Evolutionary conservation across 2,797 vertebrate species (phyloP).

Genomic region (Sebastes diaconus): DNA sequence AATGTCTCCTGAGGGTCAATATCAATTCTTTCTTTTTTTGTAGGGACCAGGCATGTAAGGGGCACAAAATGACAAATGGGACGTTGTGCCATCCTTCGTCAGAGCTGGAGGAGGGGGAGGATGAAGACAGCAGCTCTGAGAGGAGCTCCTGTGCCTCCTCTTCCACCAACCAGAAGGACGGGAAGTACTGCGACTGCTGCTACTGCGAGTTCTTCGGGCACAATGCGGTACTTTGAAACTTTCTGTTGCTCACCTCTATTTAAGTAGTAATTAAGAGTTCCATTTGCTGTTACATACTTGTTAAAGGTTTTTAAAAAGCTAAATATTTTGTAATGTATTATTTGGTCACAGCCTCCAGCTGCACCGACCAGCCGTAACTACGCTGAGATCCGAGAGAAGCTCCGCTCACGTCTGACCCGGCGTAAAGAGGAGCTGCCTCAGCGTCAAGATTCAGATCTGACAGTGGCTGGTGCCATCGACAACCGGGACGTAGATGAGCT

Average conservation of each 20-base stretch:
- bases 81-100: conserved; percentile 89
- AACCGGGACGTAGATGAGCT: conserved; percentile 96
- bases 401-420: conserved; percentile 93
- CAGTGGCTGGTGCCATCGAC: conserved; percentile 84
- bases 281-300: neutral
- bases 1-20: neutral
- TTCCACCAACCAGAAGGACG: conserved; percentile 97
- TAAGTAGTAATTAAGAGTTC: neutral
- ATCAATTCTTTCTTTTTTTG: neutral
- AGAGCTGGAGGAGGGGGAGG: conserved; percentile 95
- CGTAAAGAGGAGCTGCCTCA: conserved; percentile 96
- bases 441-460: conserved; percentile 90
- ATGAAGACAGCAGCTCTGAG: conserved; percentile 98
- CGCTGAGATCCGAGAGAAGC: conserved; percentile 97
- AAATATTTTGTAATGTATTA: neutral
- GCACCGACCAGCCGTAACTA: conserved; percentile 99
- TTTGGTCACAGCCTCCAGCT: conserved; percentile 89
- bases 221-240: conserved; percentile 88
- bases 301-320: neutral
- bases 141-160: conserved; percentile 97
- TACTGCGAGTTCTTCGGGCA: conserved; percentile 99
- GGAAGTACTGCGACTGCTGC: conserved; percentile 99
- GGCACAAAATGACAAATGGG: conserved; percentile 94
- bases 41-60: conserved; percentile 96
- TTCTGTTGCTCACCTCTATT: neutral